Conservation (phyloP, 2,113 vertebrate species). For the Brienomyrus longianalis region DNA sequence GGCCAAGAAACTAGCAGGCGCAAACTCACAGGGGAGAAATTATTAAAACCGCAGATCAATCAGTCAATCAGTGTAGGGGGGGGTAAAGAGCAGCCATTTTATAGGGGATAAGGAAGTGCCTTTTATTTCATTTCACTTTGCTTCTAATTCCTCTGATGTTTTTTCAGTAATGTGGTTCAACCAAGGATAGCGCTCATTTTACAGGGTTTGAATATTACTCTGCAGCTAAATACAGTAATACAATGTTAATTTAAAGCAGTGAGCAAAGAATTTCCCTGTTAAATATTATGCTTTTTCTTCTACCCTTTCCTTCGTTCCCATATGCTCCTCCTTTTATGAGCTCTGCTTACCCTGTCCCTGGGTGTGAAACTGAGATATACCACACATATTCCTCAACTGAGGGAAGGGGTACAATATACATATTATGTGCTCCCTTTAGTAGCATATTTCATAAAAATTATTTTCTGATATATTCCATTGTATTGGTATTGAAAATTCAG, state of each 20-base stretch:
- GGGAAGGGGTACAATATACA: neutral
- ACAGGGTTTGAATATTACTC: neutral
- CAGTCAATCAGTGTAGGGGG: neutral
- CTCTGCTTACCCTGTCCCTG: neutral
- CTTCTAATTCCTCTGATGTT: neutral
- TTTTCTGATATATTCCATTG: neutral
- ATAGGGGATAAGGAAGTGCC: neutral
- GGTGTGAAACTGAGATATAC: neutral
- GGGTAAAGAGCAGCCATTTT: neutral
- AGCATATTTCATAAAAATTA: neutral
- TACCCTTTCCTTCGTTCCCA: neutral
- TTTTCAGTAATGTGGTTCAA: neutral
- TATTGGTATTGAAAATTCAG: neutral
- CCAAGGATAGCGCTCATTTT: neutral
- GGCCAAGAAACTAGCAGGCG: neutral
- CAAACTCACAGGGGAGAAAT: neutral
- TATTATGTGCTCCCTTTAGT: neutral
- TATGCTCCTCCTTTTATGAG: neutral
- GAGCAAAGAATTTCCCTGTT: neutral
- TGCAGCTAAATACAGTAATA: neutral
- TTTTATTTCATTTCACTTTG: neutral
- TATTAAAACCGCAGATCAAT: slow-evolving; percentile 7
- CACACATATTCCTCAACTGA: neutral
- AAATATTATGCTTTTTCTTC: neutral
- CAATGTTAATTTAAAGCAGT: neutral